These are phyloP conservation scores for Aphis gossypii DNA, from an alignment of 1,140 invertebrate genomes.

Conservation along the genomic window DNA sequence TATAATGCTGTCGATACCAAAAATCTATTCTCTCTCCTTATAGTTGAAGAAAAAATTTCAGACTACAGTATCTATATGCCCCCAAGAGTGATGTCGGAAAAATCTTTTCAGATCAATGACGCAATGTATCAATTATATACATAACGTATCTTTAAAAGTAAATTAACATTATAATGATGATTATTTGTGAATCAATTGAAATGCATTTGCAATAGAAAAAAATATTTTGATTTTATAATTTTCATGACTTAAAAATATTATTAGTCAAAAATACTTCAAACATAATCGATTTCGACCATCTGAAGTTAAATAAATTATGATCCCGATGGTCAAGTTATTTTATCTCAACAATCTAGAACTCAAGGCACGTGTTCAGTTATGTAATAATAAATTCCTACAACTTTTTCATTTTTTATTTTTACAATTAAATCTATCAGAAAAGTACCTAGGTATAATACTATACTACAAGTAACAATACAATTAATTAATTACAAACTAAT, in stretches of 20 bases:
- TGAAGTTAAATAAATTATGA: neutral
- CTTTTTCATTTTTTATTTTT: neutral
- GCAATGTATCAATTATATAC: neutral
- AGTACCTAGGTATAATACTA: neutral
- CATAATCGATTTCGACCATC: neutral
- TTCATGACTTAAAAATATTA: conserved; percentile 20
- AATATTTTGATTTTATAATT: neutral
- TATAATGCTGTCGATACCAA: too few species aligned
- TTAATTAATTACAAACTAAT: neutral
- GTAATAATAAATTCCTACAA: neutral
- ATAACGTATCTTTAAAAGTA: neutral
- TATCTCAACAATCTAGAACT: neutral
- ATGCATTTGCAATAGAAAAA: neutral
- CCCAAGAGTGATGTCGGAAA: neutral
- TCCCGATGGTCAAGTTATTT: neutral
- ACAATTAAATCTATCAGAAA: neutral
- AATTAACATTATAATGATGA: neutral
- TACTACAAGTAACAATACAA: neutral
- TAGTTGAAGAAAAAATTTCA: neutral
- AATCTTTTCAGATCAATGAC: neutral
- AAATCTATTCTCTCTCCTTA: neutral
- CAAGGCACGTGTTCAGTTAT: neutral
- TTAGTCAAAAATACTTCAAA: neutral
- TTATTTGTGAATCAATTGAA: conserved; percentile 2
- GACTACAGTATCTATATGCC: neutral